Conservation (phyloP, 2,113 vertebrate genomes). For the Diadophis punctatus region DNA sequence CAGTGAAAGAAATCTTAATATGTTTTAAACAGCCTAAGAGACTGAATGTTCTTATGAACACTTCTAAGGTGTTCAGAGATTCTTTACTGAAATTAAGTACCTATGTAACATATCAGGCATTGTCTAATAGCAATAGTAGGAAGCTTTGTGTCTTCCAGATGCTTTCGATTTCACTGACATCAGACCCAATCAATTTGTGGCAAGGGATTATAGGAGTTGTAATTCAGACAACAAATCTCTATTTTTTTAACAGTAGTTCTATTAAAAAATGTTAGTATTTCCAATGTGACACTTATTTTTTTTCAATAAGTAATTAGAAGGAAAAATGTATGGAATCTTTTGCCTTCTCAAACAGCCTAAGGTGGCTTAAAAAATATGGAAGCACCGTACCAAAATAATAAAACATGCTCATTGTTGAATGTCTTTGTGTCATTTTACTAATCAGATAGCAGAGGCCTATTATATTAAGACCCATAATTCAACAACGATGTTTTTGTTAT, state of each 20-base stretch:
- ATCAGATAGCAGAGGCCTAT: background rate
- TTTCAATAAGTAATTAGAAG: background rate
- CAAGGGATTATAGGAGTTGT: background rate
- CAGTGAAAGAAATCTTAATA: background rate
- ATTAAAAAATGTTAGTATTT: background rate
- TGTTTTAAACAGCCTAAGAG: background rate
- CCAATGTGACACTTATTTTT: background rate
- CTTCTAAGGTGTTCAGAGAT: background rate
- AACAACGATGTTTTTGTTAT: background rate
- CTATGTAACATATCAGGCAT: background rate
- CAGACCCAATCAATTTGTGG: background rate
- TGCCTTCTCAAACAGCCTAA: background rate
- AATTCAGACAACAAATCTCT: background rate
- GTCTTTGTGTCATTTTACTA: background rate
- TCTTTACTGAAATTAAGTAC: background rate
- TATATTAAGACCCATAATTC: background rate
- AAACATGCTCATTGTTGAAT: background rate
- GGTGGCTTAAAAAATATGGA: background rate
- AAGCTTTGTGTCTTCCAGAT: background rate
- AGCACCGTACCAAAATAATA: background rate
- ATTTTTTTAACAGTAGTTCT: background rate
- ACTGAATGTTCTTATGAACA: background rate
- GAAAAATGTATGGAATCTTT: background rate
- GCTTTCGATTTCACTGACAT: background rate
- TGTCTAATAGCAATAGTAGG: background rate